phyloP scores from a whole-genome alignment of 2,113 vertebrate species.

The Todiramphus chloris region DNA sequence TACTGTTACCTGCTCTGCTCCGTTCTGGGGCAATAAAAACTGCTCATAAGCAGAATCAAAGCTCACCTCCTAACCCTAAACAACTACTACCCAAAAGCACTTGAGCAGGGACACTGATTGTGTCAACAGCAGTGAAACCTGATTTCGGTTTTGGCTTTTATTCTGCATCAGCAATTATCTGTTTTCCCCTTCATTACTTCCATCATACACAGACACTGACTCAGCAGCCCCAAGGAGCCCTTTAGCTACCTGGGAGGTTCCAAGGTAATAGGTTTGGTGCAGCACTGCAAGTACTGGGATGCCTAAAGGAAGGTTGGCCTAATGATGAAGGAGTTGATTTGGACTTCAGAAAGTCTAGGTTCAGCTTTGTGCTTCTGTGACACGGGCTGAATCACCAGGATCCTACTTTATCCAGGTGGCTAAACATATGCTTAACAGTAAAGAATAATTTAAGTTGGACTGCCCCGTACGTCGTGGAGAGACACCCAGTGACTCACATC shows the following conservation, averaged over 20 bases:
- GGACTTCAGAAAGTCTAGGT: conserved; percentile 17
- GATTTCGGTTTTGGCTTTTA: not conserved
- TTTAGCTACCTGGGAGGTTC: not conserved
- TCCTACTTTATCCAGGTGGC: not conserved
- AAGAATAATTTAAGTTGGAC: not conserved
- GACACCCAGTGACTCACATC: not conserved
- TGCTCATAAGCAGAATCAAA: not conserved
- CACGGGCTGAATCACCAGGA: not conserved
- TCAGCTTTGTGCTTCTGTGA: not conserved
- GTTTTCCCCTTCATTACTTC: not conserved
- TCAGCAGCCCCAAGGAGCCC: not conserved
- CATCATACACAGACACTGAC: not conserved
- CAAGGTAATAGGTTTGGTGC: not conserved
- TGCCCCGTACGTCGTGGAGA: not conserved
- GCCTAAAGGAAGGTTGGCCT: not conserved
- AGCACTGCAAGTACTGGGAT: not conserved
- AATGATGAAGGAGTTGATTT: not conserved
- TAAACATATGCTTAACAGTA: not conserved
- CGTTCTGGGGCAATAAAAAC: not conserved
- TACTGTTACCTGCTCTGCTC: not conserved
- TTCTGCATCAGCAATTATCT: not conserved
- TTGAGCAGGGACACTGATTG: not conserved
- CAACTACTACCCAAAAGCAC: not conserved
- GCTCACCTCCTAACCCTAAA: not conserved
- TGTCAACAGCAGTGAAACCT: not conserved